phyloP scores from a whole-genome alignment of 2,888 invertebrate species.

The Chalcis sispes region DNA sequence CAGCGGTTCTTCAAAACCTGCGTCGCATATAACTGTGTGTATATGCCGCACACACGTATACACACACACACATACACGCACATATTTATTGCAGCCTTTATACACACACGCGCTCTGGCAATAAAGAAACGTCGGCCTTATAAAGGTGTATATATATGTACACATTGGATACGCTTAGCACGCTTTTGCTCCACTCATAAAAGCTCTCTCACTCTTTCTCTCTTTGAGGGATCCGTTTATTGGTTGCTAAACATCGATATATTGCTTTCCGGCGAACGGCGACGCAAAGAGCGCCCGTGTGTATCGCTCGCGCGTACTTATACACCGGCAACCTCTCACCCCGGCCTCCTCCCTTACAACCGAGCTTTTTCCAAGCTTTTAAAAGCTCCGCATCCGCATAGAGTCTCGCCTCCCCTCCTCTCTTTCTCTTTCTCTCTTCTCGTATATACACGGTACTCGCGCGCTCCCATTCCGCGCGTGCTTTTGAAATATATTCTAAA shows the following conservation, averaged over 20 bases:
- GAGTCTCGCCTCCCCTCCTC: no score
- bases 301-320: constrained; percentile 9
- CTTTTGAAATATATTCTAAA: constrained; percentile 36
- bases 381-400: constrained; percentile 64
- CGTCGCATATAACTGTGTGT: neutral
- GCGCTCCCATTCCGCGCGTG: constrained; percentile 56
- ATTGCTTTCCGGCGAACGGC: constrained; percentile 71
- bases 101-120: constrained; percentile 6
- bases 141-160: no score
- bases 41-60: constrained; percentile 62
- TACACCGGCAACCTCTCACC: no score
- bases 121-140: constrained; percentile 8
- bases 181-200: constrained; percentile 63
- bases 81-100: constrained; percentile 11
- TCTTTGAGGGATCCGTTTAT: constrained; percentile 76
- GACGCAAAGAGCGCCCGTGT: constrained; percentile 63
- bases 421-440: neutral
- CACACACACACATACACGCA: constrained; percentile 43
- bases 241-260: constrained; percentile 76
- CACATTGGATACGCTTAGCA: constrained; percentile 36
- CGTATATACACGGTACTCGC: no score
- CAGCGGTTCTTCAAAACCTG: constrained; percentile 54
- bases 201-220: no score
- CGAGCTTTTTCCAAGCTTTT: constrained; percentile 69
- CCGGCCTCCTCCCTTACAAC: no score